A percentile compares a stretch with the other conserved stretches of the same genome.
Conservation (phyloP, 2,888 invertebrate species). For the Drosophila affinis region DNA sequence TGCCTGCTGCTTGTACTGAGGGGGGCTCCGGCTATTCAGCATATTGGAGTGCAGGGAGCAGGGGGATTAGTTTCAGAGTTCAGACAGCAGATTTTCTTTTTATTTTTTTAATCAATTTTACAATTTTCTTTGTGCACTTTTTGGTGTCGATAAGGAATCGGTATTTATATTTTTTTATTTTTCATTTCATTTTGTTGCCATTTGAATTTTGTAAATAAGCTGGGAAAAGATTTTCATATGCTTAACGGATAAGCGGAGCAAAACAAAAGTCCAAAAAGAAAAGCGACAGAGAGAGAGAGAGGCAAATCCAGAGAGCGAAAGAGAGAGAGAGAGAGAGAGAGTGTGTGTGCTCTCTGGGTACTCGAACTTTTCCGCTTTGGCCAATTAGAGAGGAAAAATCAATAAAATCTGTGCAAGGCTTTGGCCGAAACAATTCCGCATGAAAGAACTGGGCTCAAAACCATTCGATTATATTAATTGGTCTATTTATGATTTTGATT, state of each 20-base stretch:
- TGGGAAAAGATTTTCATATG: neutral
- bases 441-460: neutral
- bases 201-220: constrained; percentile 5
- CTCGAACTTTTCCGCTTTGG: constrained; percentile 54
- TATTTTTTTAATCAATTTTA: neutral
- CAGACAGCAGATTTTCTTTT: constrained; percentile 20
- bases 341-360: constrained; percentile 23
- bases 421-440: neutral
- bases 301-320: constrained; percentile 18
- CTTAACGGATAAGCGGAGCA: constrained; percentile 55
- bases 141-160: constrained; percentile 25
- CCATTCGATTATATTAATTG: neutral
- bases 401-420: constrained; percentile 55
- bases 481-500: neutral
- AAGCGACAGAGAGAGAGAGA: constrained; percentile 13
- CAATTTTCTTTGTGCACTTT: constrained; percentile 15
- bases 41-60: constrained; percentile 63
- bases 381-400: constrained; percentile 71
- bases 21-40: constrained; percentile 82
- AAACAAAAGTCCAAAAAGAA: constrained; percentile 56
- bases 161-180: neutral
- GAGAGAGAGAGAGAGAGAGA: constrained; percentile 34
- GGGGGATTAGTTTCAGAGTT: constrained; percentile 39
- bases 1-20: constrained; percentile 71
- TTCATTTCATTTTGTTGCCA: constrained; percentile 1